Percentiles rank a stretch among this genome's conserved stretches.
These are phyloP conservation scores for Dasypolia templi DNA, from an alignment of 2,888 invertebrate species.

Conservation along the genomic window DNA sequence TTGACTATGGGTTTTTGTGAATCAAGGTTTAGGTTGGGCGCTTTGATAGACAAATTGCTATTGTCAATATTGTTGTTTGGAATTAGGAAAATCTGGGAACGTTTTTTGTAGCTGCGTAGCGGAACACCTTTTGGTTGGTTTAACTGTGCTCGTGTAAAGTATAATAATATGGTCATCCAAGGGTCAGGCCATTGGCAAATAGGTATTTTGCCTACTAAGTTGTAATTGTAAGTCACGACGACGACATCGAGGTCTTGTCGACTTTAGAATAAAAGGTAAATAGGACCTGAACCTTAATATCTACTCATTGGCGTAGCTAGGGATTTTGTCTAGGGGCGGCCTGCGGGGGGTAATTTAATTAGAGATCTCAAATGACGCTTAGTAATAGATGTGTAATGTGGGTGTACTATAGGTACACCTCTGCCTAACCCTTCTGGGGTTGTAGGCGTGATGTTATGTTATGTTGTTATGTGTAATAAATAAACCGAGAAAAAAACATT, in stretches of 20 bases:
- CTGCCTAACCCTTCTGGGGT: no score
- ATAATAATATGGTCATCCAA: background rate
- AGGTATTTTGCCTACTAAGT: background rate
- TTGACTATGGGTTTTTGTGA: constrained; percentile 55
- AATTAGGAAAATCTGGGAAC: constrained; percentile 30
- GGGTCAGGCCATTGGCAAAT: background rate
- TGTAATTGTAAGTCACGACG: background rate
- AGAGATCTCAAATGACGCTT: no score
- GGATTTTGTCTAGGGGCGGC: no score
- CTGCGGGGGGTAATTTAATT: no score
- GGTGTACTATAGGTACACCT: no score
- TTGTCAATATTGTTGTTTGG: constrained; percentile 54
- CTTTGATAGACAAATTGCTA: constrained; percentile 58
- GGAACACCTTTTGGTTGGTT: background rate
- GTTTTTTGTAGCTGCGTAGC: constrained; percentile 14
- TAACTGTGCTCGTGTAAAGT: background rate
- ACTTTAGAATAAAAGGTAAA: background rate
- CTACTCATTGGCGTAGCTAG: no score
- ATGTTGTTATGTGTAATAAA: no score
- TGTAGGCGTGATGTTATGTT: no score
- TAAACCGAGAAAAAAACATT: no score
- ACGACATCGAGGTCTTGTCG: no score
- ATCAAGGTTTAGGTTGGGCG: constrained; percentile 52
- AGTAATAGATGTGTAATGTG: no score
- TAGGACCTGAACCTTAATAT: no score